These are phyloP conservation scores for Rhineura floridana DNA, from an alignment of 2,113 vertebrate species.

Conservation along the genomic window DNA sequence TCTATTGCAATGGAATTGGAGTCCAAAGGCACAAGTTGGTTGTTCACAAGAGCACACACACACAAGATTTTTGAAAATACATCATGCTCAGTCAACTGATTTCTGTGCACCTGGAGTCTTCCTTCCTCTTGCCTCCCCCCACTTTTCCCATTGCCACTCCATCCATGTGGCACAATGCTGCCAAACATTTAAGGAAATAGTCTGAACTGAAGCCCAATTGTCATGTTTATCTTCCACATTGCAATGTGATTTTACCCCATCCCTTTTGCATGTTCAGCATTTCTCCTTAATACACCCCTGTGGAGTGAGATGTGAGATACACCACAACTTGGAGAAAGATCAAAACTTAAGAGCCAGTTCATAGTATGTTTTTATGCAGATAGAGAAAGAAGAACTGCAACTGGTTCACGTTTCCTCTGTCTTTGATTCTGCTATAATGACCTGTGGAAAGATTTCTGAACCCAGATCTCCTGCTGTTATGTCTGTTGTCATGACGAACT, in stretches of 20 bases:
- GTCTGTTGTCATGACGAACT: not conserved
- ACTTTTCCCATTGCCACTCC: not conserved
- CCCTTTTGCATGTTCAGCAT: not conserved
- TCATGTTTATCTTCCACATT: not conserved
- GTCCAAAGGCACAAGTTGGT: not conserved
- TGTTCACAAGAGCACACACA: not conserved
- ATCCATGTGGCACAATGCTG: not conserved
- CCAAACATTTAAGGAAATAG: not conserved
- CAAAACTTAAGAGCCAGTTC: not conserved
- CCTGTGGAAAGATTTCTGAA: not conserved
- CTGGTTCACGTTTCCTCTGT: constrained; percentile 1
- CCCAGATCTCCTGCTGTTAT: not conserved
- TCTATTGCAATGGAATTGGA: not conserved
- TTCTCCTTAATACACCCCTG: not conserved
- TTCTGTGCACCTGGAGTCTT: not conserved
- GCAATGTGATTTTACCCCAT: not conserved
- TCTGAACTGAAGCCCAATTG: not conserved
- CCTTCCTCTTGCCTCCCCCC: not conserved
- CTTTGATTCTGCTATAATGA: not conserved
- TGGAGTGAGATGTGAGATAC: not conserved
- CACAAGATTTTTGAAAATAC: not conserved
- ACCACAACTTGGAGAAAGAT: not conserved
- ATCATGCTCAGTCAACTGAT: not conserved
- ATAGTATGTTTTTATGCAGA: not conserved
- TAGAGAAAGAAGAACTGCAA: not conserved